Percentiles rank a stretch among this genome's conserved stretches.
Evolutionary conservation across 2,797 vertebrate genomes (phyloP).

Genomic region (Esox lucius): DNA sequence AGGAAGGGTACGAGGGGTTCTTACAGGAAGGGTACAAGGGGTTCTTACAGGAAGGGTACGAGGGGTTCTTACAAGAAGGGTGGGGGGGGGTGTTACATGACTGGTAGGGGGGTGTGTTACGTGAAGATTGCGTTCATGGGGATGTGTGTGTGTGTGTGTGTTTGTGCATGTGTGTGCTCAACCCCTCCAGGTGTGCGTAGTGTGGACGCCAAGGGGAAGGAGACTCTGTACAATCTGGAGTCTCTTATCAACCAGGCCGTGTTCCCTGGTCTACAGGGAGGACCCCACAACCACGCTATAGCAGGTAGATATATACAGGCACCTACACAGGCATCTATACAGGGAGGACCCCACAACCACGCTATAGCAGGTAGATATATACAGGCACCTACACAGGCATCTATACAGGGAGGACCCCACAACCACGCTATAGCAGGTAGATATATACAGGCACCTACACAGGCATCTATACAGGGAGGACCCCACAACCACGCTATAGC

Average conservation of each 20-base stretch:
- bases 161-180: not conserved
- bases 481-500: conserved; percentile 54
- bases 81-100: not conserved
- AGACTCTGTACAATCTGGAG: conserved; percentile 88
- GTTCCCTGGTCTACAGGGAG: conserved; percentile 97
- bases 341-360: conserved; percentile 97
- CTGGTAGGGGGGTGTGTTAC: no score
- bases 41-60: no score
- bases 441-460: no score
- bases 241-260: conserved; percentile 92
- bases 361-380: conserved; percentile 89
- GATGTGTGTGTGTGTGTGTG: not conserved
- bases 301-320: conserved; percentile 87
- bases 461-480: conserved; percentile 88
- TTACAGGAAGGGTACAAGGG: no score
- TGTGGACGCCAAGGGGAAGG: conserved; percentile 89
- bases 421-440: conserved; percentile 97
- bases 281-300: conserved; percentile 97
- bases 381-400: not conserved
- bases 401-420: conserved; percentile 93
- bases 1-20: conserved; percentile 82
- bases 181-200: conserved; percentile 80
- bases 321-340: conserved; percentile 37
- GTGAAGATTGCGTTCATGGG: not conserved
- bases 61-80: no score